Conservation (phyloP, 2,888 invertebrate genomes). For the Julus scanicus region DNA sequence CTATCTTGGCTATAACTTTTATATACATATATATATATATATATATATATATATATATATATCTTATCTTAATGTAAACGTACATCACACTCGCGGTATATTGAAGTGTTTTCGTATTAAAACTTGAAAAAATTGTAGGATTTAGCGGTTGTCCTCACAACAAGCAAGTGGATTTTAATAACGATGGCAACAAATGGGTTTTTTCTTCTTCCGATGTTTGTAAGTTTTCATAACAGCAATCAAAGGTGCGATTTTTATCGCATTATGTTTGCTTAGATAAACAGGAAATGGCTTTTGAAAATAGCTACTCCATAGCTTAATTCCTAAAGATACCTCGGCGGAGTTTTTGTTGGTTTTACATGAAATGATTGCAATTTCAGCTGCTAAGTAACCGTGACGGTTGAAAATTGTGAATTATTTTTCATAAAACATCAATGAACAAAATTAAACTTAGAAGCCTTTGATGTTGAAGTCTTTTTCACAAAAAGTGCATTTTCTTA, state of each 20-base stretch:
- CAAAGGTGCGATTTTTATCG: neutral
- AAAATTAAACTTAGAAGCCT: neutral
- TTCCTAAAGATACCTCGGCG: neutral
- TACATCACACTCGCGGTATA: no score
- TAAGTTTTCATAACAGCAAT: neutral
- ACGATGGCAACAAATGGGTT: neutral
- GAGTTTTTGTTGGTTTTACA: no score
- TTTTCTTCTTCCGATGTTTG: neutral
- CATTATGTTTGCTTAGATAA: neutral
- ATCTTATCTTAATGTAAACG: no score
- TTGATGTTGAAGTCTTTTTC: no score
- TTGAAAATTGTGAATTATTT: neutral
- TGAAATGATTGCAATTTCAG: neutral
- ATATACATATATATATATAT: no score
- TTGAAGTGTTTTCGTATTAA: neutral
- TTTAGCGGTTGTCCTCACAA: neutral
- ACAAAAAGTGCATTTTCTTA: no score
- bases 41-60: no score
- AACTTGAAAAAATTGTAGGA: neutral
- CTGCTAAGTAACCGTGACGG: no score
- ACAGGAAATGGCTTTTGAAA: conserved; percentile 6
- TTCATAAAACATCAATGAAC: neutral
- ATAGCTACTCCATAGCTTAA: neutral
- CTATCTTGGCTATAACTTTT: no score
- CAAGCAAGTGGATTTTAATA: neutral